Percentiles rank a stretch among this genome's conserved stretches.
phyloP scores from a whole-genome alignment of 1,140 invertebrate genomes.

The Drosophila novamexicana region DNA sequence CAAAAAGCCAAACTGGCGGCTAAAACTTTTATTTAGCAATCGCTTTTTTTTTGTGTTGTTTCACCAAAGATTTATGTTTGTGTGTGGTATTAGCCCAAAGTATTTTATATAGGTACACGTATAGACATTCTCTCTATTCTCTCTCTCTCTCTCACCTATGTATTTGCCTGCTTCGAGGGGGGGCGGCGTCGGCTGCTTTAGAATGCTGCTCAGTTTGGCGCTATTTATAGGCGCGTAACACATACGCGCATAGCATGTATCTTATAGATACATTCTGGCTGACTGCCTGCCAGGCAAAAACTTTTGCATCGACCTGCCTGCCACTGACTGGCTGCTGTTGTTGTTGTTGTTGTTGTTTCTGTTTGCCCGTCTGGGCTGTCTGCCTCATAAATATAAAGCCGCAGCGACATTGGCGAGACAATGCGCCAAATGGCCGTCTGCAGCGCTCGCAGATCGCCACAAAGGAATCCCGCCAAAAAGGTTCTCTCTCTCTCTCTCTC shows the following conservation, averaged over 20 bases:
- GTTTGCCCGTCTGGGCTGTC: slow-evolving; percentile 49
- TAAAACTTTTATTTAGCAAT: slow-evolving; percentile 68
- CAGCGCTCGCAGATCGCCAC: slow-evolving; percentile 46
- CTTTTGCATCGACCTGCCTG: slow-evolving; percentile 51
- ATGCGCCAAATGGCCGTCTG: slow-evolving; percentile 52
- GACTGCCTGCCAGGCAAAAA: slow-evolving; percentile 31
- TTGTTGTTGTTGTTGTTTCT: slow-evolving; percentile 28
- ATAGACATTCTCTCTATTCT: slow-evolving; percentile 8
- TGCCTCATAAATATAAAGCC: slow-evolving; percentile 70
- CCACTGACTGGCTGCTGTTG: slow-evolving; percentile 5
- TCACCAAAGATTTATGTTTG: slow-evolving; percentile 66
- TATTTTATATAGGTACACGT: slow-evolving; percentile 30
- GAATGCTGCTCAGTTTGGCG: slow-evolving; percentile 54
- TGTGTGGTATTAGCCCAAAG: slow-evolving; percentile 59
- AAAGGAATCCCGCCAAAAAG: slow-evolving; percentile 43
- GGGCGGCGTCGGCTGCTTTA: slow-evolving; percentile 40
- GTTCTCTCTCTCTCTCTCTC: slow-evolving; percentile 24
- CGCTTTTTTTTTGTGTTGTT: slow-evolving; percentile 34
- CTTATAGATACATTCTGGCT: slow-evolving; percentile 71
- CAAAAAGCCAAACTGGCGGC: slow-evolving; percentile 32
- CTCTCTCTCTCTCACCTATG: background rate
- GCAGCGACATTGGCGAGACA: slow-evolving; percentile 69
- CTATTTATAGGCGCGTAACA: slow-evolving; percentile 77
- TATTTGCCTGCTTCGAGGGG: slow-evolving; percentile 17
- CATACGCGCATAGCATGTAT: slow-evolving; percentile 64